Evolutionary conservation across 2,888 invertebrate species (phyloP).

Genomic region (Vanessa cardui): DNA sequence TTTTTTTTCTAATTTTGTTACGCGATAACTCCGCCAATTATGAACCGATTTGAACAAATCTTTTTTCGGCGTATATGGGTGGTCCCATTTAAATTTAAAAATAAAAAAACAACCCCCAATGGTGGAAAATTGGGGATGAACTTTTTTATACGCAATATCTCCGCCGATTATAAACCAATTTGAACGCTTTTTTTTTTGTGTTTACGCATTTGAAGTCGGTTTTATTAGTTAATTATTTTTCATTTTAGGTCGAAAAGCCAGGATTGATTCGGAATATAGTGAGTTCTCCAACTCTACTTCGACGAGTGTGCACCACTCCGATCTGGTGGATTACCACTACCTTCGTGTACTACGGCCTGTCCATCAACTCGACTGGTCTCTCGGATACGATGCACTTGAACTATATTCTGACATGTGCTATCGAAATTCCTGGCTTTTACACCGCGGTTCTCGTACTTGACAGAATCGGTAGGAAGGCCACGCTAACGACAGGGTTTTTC

Average conservation of each 20-base stretch:
- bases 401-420: conserved; percentile 81
- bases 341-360: conserved; percentile 88
- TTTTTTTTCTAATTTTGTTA: no score
- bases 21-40: no score
- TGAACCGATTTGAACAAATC: no score
- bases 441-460: conserved; percentile 83
- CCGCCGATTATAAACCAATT: no score
- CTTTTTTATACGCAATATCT: no score
- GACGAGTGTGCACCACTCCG: conserved; percentile 82
- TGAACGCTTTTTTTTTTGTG: no score
- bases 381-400: conserved; percentile 87
- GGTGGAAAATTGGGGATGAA: no score
- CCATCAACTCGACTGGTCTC: conserved; percentile 86
- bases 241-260: conserved; percentile 1
- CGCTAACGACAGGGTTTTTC: conserved; percentile 79
- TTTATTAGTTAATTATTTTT: no score
- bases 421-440: conserved; percentile 87
- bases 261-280: not conserved
- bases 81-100: no score
- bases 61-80: no score
- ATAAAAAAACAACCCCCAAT: no score
- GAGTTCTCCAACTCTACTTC: conserved; percentile 74
- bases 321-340: conserved; percentile 88
- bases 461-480: conserved; percentile 82
- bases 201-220: no score